Evolutionary conservation across 2,797 vertebrate species (phyloP).

Genomic region (Micropoecilia bifurca): DNA sequence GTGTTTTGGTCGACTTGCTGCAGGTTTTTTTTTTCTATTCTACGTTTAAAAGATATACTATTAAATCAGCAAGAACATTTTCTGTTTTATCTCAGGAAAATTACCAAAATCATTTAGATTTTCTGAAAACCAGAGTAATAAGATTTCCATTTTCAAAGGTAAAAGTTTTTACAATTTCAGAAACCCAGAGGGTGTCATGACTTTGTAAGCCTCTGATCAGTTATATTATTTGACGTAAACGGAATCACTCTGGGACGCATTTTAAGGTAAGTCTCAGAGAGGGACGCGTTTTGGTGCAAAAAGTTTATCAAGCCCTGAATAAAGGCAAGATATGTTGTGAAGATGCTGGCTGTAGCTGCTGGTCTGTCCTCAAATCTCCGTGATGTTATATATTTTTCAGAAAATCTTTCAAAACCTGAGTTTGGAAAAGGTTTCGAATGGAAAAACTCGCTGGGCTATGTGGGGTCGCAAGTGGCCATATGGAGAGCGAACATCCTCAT

Average conservation of each 20-base stretch:
- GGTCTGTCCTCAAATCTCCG: background rate
- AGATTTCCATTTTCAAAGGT: background rate
- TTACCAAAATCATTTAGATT: background rate
- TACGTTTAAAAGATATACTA: background rate
- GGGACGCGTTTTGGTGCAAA: background rate
- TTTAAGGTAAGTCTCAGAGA: background rate
- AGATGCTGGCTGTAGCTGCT: background rate
- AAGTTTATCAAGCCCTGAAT: background rate
- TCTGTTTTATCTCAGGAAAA: background rate
- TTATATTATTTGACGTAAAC: background rate
- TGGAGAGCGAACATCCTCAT: background rate
- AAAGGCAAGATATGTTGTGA: background rate
- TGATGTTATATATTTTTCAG: background rate
- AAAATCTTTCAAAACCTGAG: background rate
- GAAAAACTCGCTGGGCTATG: background rate
- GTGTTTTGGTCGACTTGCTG: conserved; percentile 18
- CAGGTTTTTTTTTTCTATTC: conserved; percentile 6
- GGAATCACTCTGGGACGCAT: background rate
- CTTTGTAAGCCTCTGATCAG: background rate
- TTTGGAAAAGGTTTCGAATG: background rate
- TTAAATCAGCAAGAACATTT: background rate
- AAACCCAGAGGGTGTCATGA: background rate
- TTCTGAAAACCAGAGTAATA: background rate
- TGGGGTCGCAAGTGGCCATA: background rate
- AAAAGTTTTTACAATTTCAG: background rate